Evolutionary conservation across 2,797 vertebrate species (phyloP), one percentile per base, ranked within the genome.

Genomic region (Zonotrichia albicollis): DNA sequence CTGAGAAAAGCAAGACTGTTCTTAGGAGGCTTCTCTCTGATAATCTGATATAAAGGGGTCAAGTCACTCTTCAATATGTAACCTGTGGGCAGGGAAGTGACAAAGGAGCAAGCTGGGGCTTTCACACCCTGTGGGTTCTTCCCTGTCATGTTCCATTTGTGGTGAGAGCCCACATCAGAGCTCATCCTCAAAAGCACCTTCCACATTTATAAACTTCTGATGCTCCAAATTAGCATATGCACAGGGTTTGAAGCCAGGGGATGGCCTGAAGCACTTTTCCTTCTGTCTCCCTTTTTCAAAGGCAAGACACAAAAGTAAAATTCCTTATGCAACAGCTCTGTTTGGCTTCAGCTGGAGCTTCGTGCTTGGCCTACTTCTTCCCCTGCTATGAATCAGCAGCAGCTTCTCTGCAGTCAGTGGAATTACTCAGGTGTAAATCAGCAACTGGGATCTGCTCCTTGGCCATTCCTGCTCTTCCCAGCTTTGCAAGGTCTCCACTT

Each of bases 161-260:
- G 74, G 74, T 2, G 9, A 61, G 71, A 78, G 43, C 2, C 5
- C 42, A 80, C 67, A 90, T 81, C 71, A 79, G 62, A 81, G 67
- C 81, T 89, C 77, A 50, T 61, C 84, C 74, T 94, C 74, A 84
- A 89, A 94, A 84, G 83, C 77, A 89, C 71, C 84, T 95, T 94
- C 48, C 50, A 43, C 40, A 10, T 74, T 55, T 76, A 43, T n/a
- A n/a, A 75, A 38, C 34, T 58, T 61, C n/a, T 84, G 83, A 48
- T 90, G 90, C 83, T 88, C 77, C 51, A 55, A 4, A 71, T 88
- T 72, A 86, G 74, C 12, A 1, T 61, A 36, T 61, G 78, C 78
- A 12, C n/a, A 5, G 53, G 79, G 79, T 84, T 65, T 76, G 86
- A 84, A 90, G 67, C 71, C 90, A 67, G 80, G 85, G 75, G 82